Conservation (phyloP, 2,113 vertebrate genomes). For the Hippocampus guttulatus region DNA sequence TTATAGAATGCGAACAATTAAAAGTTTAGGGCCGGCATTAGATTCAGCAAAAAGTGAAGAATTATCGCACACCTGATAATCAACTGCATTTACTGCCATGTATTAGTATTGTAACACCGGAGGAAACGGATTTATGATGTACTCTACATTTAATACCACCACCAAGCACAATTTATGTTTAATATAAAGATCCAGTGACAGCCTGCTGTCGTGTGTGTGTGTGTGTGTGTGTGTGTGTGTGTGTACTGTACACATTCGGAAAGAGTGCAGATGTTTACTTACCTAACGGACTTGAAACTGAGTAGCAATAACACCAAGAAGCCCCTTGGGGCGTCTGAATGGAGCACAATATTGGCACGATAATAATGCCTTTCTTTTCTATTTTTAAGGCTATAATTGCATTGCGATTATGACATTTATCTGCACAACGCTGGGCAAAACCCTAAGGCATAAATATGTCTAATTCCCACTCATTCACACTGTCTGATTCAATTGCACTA, state of each 20-base stretch:
- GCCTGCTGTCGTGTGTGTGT: not conserved
- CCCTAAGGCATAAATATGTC: conserved; percentile 9
- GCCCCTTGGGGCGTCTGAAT: conserved; percentile 20
- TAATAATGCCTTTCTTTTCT: conserved; percentile 23
- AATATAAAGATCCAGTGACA: not conserved
- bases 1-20: conserved; percentile 27
- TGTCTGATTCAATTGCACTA: conserved; percentile 3
- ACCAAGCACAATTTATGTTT: not conserved
- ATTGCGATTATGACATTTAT: conserved; percentile 7
- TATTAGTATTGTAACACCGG: conserved; percentile 2
- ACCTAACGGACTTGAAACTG: conserved; percentile 11
- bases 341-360: conserved; percentile 22
- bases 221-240: not conserved
- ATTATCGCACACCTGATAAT: not conserved
- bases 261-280: not conserved
- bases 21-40: conserved; percentile 18
- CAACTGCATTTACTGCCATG: not conserved
- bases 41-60: conserved; percentile 18
- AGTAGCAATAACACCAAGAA: conserved; percentile 15
- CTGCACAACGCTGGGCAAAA: not conserved
- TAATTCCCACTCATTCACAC: conserved; percentile 7
- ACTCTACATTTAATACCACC: not conserved
- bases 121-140: not conserved
- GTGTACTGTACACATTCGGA: not conserved
- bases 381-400: conserved; percentile 25